Base-by-base conservation (phyloP, 2,797 vertebrate genomes). In the Leontocebus nigricollis region DNA sequence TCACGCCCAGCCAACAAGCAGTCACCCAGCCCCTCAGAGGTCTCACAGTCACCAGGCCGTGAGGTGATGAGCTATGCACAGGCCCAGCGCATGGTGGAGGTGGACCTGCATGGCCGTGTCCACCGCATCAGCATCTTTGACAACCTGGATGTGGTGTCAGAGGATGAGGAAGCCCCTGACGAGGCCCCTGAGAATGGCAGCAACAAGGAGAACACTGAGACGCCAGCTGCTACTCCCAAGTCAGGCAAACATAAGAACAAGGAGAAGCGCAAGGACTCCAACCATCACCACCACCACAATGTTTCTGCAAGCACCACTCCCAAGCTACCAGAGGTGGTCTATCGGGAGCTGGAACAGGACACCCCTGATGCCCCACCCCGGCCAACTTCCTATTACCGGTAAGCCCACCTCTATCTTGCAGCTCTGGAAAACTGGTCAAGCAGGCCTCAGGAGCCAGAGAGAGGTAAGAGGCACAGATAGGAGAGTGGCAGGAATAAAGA, bases 31-130 rank as follows among this genome's bases (percentile, higher is more conserved):
- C 99, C 98, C 27, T 99, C 99, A 0, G 99, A 99, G 86, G 98
- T 98, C n/a, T 99, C 99, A 0, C 99, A 99, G 97, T 99, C 99
- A 0, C 99, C 99, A 0, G 99, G 99, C 84, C 99, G 99, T 22
- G 99, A 99, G 98, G 99, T 99, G n/a, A 99, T 99, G 99, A 99
- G 99, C 26, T 99, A 99, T 1, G 99, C 99, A 5, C 99, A 99
- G 98, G 99, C 99, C 9, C 99, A 99, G 96, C 99, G 99, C 92
- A 99, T 99, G 99, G 99, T 99, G 88, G 99, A 99, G 98, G 99
- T 99, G 97, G 99, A 99, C 93, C 98, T 99, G 95, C 99, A 99
- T 0, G 99, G 99, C 72, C 99, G 99, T 0, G 99, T 99, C 92
- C 99, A 99, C 96, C 99, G 99, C 88, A 99, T 99, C 88, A 99